Percentiles rank a stretch among this genome's conserved stretches.
Conservation (phyloP, 2,113 vertebrate genomes). For the crab-eating macaque (Macaca fascicularis) region DNA sequence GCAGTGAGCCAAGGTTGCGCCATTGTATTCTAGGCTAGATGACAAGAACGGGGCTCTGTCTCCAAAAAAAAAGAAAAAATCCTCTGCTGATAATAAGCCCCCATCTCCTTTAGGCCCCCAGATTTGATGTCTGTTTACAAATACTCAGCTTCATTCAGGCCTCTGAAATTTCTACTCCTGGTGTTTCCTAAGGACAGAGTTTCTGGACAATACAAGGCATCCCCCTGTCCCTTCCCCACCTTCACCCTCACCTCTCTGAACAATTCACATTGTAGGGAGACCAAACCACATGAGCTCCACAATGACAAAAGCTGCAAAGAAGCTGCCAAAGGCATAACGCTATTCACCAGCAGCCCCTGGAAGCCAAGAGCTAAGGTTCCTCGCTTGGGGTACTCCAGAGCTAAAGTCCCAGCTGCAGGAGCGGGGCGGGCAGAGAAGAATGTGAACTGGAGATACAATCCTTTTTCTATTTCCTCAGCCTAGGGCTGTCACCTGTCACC, state of each 20-base stretch:
- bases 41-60: too few species aligned
- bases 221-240: not conserved
- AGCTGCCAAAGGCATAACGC: constrained; percentile 35
- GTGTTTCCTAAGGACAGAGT: constrained; percentile 50
- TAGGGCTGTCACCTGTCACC: constrained; percentile 63
- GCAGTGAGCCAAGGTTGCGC: too few species aligned
- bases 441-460: constrained; percentile 33
- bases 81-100: not conserved
- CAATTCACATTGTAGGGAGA: not conserved
- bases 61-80: not conserved
- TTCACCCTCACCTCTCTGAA: not conserved
- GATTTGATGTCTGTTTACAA: not conserved
- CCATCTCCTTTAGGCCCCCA: not conserved
- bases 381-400: not conserved
- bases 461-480: constrained; percentile 59
- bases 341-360: constrained; percentile 30
- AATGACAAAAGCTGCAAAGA: constrained; percentile 50
- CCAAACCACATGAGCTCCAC: constrained; percentile 40
- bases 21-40: too few species aligned
- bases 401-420: constrained; percentile 19
- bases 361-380: constrained; percentile 50
- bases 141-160: not conserved
- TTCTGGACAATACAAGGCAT: constrained; percentile 32
- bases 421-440: constrained; percentile 11
- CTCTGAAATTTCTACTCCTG: constrained; percentile 41